A percentile compares a stretch with the other conserved stretches of the same genome.
Conservation (phyloP, 2,113 vertebrate species). For the Rhea pennata region DNA sequence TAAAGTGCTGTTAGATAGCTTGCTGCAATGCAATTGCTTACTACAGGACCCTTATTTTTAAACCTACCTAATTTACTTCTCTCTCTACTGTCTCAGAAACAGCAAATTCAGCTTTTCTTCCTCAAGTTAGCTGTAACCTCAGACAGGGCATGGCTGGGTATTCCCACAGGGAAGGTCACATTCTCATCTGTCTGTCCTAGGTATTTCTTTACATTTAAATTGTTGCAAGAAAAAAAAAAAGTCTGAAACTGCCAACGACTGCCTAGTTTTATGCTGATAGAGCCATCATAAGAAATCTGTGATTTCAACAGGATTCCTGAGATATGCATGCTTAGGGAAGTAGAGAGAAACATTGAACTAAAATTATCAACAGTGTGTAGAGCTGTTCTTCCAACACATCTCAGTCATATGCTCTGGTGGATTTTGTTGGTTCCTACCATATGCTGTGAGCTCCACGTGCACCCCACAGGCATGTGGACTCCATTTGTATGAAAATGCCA, state of each 20-base stretch:
- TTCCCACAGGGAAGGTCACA: accelerated
- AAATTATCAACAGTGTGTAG: background rate
- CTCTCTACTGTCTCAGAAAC: background rate
- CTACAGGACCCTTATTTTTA: background rate
- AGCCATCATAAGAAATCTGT: background rate
- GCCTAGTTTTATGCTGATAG: accelerated
- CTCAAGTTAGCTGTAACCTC: background rate
- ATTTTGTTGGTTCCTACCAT: background rate
- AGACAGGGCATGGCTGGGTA: background rate
- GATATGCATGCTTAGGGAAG: background rate
- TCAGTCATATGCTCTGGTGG: background rate
- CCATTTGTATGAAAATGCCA: accelerated
- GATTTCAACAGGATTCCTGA: background rate
- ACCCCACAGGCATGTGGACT: background rate
- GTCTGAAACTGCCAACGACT: background rate
- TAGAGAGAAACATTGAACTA: background rate
- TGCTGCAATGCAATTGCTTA: background rate
- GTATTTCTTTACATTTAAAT: background rate
- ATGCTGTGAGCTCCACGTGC: background rate
- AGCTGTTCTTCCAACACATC: background rate
- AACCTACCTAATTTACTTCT: background rate
- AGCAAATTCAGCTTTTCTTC: background rate
- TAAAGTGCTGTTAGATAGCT: background rate
- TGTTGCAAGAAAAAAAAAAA: background rate
- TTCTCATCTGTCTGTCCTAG: background rate